phyloP scores from a whole-genome alignment of 2,797 vertebrate species.

The Hipposideros larvatus region DNA sequence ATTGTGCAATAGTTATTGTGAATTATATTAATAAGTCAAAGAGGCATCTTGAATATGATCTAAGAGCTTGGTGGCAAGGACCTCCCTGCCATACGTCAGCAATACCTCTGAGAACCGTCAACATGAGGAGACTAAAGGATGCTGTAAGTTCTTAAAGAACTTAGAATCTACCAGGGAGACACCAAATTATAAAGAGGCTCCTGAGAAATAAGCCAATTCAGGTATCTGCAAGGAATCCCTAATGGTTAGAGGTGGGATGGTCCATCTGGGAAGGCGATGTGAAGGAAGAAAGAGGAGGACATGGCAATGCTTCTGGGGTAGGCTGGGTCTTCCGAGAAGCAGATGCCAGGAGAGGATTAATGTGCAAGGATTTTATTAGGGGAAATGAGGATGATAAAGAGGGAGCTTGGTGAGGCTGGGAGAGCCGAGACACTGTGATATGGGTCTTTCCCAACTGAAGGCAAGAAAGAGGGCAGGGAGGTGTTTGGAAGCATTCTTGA shows the following conservation, averaged over 20 bases:
- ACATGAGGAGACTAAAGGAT: neutral
- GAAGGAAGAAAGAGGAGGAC: neutral
- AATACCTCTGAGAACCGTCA: slow-evolving; percentile 23
- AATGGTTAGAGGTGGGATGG: neutral
- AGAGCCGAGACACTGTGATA: neutral
- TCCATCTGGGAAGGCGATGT: neutral
- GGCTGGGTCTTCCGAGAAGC: neutral
- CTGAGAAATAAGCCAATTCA: neutral
- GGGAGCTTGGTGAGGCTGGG: neutral
- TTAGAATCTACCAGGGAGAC: neutral
- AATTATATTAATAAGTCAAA: slow-evolving; percentile 58
- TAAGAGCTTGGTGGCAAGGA: slow-evolving; percentile 40
- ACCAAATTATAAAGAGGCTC: neutral
- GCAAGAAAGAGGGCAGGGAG: neutral
- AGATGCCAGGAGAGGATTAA: neutral
- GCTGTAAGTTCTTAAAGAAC: slow-evolving; percentile 13
- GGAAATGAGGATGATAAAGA: neutral
- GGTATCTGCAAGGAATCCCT: neutral
- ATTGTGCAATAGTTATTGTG: neutral
- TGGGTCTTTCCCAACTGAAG: neutral
- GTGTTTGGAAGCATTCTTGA: neutral
- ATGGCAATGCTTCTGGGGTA: neutral
- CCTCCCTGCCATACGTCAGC: slow-evolving; percentile 38
- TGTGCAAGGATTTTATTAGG: slow-evolving; percentile 34
- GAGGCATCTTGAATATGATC: slow-evolving; percentile 21